Percentiles rank a stretch among this genome's conserved stretches.
phyloP scores from a whole-genome alignment of 2,888 invertebrate genomes.

The Leucoptera coffeella region DNA sequence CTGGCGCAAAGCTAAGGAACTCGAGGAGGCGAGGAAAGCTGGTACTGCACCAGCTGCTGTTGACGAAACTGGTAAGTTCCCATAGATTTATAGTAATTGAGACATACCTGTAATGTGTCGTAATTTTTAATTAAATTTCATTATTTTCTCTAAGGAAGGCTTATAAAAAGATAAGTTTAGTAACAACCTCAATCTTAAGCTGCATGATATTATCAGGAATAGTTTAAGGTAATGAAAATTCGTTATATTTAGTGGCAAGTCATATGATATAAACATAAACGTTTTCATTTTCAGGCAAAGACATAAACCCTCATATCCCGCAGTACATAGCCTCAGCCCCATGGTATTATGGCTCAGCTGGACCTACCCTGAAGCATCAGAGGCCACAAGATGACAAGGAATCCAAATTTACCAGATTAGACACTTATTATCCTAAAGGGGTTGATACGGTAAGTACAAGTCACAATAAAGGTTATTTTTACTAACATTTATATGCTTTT shows the following conservation, averaged over 20 bases:
- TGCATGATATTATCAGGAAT: too few species aligned
- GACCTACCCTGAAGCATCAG: constrained; percentile 97
- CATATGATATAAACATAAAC: too few species aligned
- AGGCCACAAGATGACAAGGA: constrained; percentile 87
- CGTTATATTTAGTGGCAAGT: too few species aligned
- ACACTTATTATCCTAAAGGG: constrained; percentile 85
- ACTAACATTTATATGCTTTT: too few species aligned
- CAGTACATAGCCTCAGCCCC: constrained; percentile 98
- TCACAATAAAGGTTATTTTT: too few species aligned
- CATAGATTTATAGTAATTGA: too few species aligned
- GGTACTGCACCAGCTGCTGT: constrained; percentile 91
- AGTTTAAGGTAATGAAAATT: too few species aligned
- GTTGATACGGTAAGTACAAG: constrained; percentile 72
- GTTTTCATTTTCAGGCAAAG: constrained; percentile 68
- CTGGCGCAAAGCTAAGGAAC: constrained; percentile 94
- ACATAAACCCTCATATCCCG: constrained; percentile 99
- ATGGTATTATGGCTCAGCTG: constrained; percentile 92
- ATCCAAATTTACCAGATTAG: constrained; percentile 59
- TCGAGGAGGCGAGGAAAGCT: constrained; percentile 96
- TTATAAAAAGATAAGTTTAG: too few species aligned
- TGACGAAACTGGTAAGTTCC: constrained; percentile 67
- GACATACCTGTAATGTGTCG: too few species aligned
- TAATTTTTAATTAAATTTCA: too few species aligned
- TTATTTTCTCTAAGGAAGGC: too few species aligned
- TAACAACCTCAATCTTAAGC: too few species aligned